Base-by-base conservation (phyloP, 35 echinoderm and acorn worm genomes). In the Apostichopus californicus region DNA sequence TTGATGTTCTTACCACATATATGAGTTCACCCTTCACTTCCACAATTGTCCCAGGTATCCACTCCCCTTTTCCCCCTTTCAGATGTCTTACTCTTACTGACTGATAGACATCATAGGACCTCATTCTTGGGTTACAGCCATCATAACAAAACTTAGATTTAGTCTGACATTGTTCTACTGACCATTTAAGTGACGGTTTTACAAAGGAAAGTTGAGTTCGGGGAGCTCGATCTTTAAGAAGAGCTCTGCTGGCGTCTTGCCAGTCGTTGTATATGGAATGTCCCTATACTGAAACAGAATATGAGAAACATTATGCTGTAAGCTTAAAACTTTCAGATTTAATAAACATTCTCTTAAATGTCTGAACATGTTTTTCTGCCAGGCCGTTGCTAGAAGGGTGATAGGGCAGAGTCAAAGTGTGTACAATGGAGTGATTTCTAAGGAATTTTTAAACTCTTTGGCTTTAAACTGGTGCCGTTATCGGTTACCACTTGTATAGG, bases 301-400 rank as follows among this genome's bases (percentile, higher is more conserved):
- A 12, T 61, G 58, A 9, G 58, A 8, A 61, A 73, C 70, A 6
- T 73, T 73, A 73, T 73, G 70, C 18, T 73, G 70, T 17, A 73
- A 15, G 15, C 64, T 60, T 57, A 57, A 34, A 20, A 75, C 11
- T 77, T 54, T 21, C 5, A 22, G 18, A 18, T 71, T 20, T 89
- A 6, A 26, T 9, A 25, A 57, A 82, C 90, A 92, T 92, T 18
- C 23, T 11, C 58, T 92, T 92, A n/a, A 92, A 92, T 15, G 90
- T 92, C 10, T 81, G 90, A 17, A 92, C 90, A 82, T 92, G 90
- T 34, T 66, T 92, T 70, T 92, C 90, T 18, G 90, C 90, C 90
- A 92, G 78, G 5, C 78, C 78, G 60, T 92, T 92, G 17, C 57
- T 73, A 28, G 79, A 65, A 6, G 80, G 91, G 52, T 92, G 91